phyloP scores from a whole-genome alignment of 2,888 invertebrate species.

The Diaperis boleti region DNA sequence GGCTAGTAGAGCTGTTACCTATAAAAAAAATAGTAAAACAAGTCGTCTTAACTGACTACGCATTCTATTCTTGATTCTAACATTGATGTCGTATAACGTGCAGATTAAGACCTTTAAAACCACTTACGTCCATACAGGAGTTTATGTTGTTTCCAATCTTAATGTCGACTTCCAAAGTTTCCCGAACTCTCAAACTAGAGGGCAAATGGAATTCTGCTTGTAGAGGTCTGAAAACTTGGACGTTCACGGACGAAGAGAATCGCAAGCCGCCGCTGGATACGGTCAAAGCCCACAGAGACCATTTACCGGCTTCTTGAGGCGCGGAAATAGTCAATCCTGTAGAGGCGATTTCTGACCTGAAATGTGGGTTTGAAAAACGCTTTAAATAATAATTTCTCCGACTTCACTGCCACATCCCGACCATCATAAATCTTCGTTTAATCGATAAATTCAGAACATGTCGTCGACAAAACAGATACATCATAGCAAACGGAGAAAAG shows the following conservation, averaged over 20 bases:
- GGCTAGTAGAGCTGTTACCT: conserved; percentile 76
- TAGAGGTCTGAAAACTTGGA: conserved; percentile 74
- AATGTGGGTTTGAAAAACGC: too few species aligned
- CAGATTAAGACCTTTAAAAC: conserved; percentile 5
- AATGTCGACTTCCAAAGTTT: conserved; percentile 76
- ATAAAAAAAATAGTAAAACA: background rate
- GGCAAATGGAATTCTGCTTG: conserved; percentile 74
- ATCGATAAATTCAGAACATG: conserved; percentile 47
- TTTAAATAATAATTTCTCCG: too few species aligned
- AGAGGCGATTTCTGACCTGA: conserved; percentile 71
- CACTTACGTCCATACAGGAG: conserved; percentile 77
- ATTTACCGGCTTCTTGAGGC: conserved; percentile 74
- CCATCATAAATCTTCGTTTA: conserved; percentile 48
- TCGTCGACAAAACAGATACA: conserved; percentile 48
- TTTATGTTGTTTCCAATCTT: conserved; percentile 77
- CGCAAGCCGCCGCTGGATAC: conserved; percentile 68
- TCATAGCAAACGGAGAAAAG: conserved; percentile 42
- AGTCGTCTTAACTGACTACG: too few species aligned
- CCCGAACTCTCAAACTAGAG: conserved; percentile 72
- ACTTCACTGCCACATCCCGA: too few species aligned
- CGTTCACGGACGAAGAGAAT: conserved; percentile 72
- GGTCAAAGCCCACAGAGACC: conserved; percentile 75
- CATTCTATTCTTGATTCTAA: background rate
- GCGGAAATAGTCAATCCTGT: conserved; percentile 72
- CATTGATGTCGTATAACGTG: too few species aligned